phyloP scores from a whole-genome alignment of 2,888 invertebrate genomes.

The Papilio elwesi region DNA sequence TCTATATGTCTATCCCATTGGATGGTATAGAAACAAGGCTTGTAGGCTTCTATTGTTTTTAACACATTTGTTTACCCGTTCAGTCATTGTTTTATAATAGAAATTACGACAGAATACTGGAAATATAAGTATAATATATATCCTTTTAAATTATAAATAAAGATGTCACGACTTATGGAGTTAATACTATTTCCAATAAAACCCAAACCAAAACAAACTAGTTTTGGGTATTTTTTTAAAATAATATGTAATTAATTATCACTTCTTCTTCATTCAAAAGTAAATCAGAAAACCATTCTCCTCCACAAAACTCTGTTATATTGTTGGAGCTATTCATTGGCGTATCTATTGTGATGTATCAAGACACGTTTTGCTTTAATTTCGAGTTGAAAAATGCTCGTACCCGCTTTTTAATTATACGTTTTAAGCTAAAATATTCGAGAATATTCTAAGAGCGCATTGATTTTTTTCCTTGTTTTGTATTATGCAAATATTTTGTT shows the following conservation, averaged over 20 bases:
- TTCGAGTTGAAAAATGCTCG: background rate
- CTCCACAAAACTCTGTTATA: background rate
- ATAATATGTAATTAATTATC: too few species aligned
- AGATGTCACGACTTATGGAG: background rate
- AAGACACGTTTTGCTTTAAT: background rate
- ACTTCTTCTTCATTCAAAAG: too few species aligned
- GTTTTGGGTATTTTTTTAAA: too few species aligned
- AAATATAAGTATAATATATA: too few species aligned
- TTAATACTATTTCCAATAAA: background rate
- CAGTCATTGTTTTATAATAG: slow-evolving; percentile 1
- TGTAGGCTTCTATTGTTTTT: background rate
- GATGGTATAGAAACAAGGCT: background rate
- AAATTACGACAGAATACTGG: background rate
- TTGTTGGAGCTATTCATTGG: background rate
- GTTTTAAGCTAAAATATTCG: slow-evolving; percentile 3
- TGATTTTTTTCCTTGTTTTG: background rate
- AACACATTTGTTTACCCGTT: background rate
- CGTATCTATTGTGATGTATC: background rate
- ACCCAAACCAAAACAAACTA: too few species aligned
- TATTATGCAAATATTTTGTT: background rate
- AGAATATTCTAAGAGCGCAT: background rate
- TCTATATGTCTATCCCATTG: background rate
- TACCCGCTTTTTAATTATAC: slow-evolving; percentile 1
- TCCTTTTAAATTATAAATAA: background rate
- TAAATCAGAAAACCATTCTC: background rate